Base-by-base conservation (phyloP, 1,140 invertebrate species). In the Muscidifurax raptorellus region DNA sequence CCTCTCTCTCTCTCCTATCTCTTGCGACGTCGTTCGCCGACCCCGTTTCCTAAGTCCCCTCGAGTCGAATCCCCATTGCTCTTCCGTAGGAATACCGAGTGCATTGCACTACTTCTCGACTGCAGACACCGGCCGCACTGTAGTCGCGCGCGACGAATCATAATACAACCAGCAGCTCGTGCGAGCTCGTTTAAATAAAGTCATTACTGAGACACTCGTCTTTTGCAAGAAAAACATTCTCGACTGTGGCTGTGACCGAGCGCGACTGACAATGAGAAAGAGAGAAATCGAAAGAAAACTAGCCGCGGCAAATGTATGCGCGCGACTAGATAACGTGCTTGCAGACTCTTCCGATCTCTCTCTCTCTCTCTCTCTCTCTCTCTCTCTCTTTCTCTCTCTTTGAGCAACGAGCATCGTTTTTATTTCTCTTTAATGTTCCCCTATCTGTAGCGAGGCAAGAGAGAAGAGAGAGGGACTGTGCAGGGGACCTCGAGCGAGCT, bases 291-390 rank as follows among this genome's bases (percentile, higher is more conserved):
- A 89, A 90, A 90, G 88, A 89, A 89, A 89, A 89, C 87, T 88
- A 86, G 86, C 87, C 87, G 81, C 83, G 82, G 89, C 86, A 90
- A 90, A 90, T 88, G 86, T 89, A 89, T 90, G 89, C 88, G 88
- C 87, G 85, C 66, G 86, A 27, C 44, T 47, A 89, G 89, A 90
- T 90, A 90, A 89, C 89, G 88, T 87, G 88, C 86, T 77, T 84
- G 79, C 82, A 88, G 87, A 80, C 30, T 76, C 66, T 71, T 77
- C 81, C 76, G n/a, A 66, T 22, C 78, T n/a, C 47, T 44, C 78
- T 66, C 75, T 74, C 66, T 66, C 66, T 52, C 52, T 69, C 74
- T 44, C 82, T 59, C 32, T 32, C 28, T 75, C 36, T 25, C 47
- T 72, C 15, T 25, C n/a, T 78, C 36, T 22, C 67, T 75, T 66